Percentiles rank a stretch among this genome's conserved stretches.
These are phyloP conservation scores for Podiceps cristatus DNA, from an alignment of 2,113 vertebrate species.

Conservation along the genomic window DNA sequence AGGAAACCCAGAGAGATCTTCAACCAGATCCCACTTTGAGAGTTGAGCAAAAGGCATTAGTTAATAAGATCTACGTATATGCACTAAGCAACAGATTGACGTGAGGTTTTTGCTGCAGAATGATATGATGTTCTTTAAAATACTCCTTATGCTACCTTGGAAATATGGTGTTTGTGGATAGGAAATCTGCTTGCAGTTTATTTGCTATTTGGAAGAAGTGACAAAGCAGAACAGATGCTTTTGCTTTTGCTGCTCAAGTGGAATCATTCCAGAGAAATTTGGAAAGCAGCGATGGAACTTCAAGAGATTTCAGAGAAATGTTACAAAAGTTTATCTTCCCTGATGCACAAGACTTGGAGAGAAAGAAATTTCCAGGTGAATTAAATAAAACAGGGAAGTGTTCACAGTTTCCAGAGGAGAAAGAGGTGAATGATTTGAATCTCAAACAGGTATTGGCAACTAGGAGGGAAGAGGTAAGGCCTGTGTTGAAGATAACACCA, in stretches of 20 bases:
- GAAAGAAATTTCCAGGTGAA: neutral
- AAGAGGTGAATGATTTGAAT: neutral
- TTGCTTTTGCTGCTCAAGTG: neutral
- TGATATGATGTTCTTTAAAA: constrained; percentile 3
- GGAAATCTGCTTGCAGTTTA: constrained; percentile 33
- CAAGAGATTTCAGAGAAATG: neutral
- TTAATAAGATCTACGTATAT: neutral
- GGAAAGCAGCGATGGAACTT: neutral
- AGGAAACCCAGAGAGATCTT: neutral
- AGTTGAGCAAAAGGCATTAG: neutral
- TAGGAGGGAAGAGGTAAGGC: neutral
- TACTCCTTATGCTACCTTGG: constrained; percentile 5
- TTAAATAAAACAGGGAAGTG: neutral
- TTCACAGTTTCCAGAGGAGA: neutral
- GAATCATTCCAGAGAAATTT: constrained; percentile 28
- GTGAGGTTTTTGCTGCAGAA: neutral
- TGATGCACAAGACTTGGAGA: neutral
- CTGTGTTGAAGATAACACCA: neutral
- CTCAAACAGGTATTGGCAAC: neutral
- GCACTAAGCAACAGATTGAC: neutral
- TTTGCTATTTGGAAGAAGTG: constrained; percentile 29
- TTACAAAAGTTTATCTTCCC: neutral
- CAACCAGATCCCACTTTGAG: neutral
- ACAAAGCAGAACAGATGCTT: constrained; percentile 45
- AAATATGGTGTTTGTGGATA: constrained; percentile 15